phyloP scores from a whole-genome alignment of 2,888 invertebrate species.

The Orgyia antiqua region DNA sequence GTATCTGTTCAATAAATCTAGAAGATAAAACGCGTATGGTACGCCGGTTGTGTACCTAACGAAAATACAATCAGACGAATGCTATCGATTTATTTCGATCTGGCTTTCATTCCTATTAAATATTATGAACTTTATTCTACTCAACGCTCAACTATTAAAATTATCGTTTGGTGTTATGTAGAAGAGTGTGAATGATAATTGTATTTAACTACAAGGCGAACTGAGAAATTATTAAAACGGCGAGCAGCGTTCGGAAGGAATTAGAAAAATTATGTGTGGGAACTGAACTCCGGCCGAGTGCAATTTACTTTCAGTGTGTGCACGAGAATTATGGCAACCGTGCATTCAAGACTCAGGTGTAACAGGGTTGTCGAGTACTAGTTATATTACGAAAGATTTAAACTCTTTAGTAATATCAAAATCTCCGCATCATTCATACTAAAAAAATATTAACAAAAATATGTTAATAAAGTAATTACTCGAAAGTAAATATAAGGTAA shows the following conservation, averaged over 20 bases:
- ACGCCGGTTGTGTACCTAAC: conserved; percentile 38
- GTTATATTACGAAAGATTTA: too few relatives aligned
- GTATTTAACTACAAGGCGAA: conserved; percentile 9
- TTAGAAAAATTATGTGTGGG: conserved; percentile 73
- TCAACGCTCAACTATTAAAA: conserved; percentile 27
- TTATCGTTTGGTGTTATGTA: conserved; percentile 18
- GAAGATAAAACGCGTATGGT: conserved; percentile 51
- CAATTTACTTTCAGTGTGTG: conserved; percentile 64
- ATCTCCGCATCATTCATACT: not conserved
- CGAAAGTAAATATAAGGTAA: too few relatives aligned
- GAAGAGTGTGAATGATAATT: conserved; percentile 13
- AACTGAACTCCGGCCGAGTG: conserved; percentile 46
- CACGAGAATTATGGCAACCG: conserved; percentile 66
- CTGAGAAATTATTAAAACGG: conserved; percentile 43
- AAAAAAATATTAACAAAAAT: too few relatives aligned
- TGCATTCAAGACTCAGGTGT: conserved; percentile 37
- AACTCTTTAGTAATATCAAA: too few relatives aligned
- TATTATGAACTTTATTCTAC: conserved; percentile 33
- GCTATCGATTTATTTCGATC: conserved; percentile 41
- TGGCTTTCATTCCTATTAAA: conserved; percentile 33
- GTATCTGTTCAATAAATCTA: conserved; percentile 71
- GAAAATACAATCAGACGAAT: conserved; percentile 39
- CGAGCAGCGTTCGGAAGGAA: conserved; percentile 44
- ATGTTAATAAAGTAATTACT: too few relatives aligned
- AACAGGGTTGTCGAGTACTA: conserved; percentile 39